A percentile compares a stretch with the other conserved stretches of the same genome.
Evolutionary conservation across 2,797 vertebrate genomes (phyloP).

Genomic region (Columba guinea): DNA sequence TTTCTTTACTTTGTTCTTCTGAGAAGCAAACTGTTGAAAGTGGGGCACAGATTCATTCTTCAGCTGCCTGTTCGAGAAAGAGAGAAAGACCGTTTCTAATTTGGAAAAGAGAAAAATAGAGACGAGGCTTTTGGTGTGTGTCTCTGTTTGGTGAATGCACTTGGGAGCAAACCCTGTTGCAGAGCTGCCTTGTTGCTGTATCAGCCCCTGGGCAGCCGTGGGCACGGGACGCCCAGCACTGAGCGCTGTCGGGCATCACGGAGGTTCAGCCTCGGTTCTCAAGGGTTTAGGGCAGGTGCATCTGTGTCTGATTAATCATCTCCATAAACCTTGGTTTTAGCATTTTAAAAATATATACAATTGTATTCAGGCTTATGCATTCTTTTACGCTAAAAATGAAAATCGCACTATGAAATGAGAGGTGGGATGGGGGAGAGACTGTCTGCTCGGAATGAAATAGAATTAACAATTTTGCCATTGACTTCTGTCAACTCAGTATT

Average conservation of each 20-base stretch:
- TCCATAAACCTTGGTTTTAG: not conserved
- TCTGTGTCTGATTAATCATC: not conserved
- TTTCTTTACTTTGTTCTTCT: slow-evolving; percentile 47
- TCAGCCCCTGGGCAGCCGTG: not conserved
- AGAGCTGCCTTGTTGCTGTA: not conserved
- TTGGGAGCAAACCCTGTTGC: not conserved
- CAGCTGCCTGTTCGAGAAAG: not conserved
- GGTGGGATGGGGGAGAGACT: not conserved
- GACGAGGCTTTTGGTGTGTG: not conserved
- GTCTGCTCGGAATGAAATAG: not conserved
- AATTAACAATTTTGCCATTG: not conserved
- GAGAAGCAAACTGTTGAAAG: slow-evolving; percentile 50
- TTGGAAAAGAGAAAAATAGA: not conserved
- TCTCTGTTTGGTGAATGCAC: not conserved
- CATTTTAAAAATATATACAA: not conserved
- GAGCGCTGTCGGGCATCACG: not conserved
- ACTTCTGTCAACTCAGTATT: not conserved
- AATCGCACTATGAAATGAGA: not conserved
- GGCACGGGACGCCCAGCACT: not conserved
- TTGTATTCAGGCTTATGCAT: not conserved
- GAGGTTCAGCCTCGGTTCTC: not conserved
- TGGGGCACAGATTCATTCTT: not conserved
- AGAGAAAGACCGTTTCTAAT: not conserved
- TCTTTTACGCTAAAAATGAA: not conserved
- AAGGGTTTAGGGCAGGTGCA: not conserved